phyloP scores from a whole-genome alignment of 1,140 invertebrate species.

The Caerostris extrusa region DNA sequence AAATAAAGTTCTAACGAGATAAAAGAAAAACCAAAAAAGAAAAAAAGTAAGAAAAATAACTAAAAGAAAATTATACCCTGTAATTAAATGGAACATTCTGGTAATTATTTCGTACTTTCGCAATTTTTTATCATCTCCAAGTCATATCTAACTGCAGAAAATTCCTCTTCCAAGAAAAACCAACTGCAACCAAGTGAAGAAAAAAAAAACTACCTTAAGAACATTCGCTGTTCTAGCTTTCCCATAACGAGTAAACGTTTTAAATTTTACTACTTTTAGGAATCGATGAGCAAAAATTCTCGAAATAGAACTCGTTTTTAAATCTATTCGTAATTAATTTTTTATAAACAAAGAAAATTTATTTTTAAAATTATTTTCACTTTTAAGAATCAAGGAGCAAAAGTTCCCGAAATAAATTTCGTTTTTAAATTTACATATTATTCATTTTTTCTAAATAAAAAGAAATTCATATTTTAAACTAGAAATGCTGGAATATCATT shows the following conservation, averaged over 20 bases:
- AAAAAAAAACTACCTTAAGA: constrained; percentile 28
- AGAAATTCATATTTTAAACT: too few species aligned
- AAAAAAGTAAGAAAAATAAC: neutral
- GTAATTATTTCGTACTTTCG: neutral
- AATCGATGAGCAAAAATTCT: too few species aligned
- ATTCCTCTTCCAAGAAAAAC: constrained; percentile 6
- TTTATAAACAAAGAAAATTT: too few species aligned
- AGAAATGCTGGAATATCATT: too few species aligned
- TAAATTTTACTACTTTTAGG: constrained; percentile 40
- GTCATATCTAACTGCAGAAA: constrained; percentile 25
- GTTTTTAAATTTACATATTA: too few species aligned
- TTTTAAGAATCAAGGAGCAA: too few species aligned
- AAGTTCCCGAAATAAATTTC: too few species aligned
- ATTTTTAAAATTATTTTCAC: too few species aligned
- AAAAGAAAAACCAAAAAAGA: neutral
- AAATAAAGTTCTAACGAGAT: constrained; percentile 3
- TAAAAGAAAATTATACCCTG: neutral
- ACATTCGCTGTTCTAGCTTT: constrained; percentile 18
- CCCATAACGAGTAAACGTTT: constrained; percentile 46
- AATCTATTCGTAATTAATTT: too few species aligned
- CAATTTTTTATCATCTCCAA: neutral
- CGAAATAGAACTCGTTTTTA: too few species aligned
- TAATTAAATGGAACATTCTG: constrained; percentile 28
- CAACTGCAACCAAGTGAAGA: neutral
- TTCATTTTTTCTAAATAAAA: too few species aligned